Evolutionary conservation across 2,113 vertebrate species (phyloP), one percentile per base, ranked within the genome.

Genomic region (Prolemur simus): DNA sequence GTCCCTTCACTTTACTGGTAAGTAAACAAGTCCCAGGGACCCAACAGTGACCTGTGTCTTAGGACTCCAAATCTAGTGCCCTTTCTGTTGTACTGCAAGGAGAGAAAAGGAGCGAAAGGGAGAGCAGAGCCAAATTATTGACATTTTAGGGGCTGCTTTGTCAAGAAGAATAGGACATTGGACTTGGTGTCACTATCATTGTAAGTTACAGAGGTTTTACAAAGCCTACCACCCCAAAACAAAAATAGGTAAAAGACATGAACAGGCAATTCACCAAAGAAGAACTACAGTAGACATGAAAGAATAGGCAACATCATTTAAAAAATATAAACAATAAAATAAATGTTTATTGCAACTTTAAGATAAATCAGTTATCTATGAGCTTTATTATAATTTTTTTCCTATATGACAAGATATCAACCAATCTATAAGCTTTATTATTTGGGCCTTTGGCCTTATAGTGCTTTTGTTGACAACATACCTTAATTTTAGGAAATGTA

Each of bases 401-500:
- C 25, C 58, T 63, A 63, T 63, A 29, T 63, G 25, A 63, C 58
- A 63, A 63, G 25, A 63, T 63, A 63, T 10, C 58, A 63, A 63
- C 11, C 11, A 29, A 18, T 17, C 54, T 92, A 18, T 17, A 8
- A 56, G n/a, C 12, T 89, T 86, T 64, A 23, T 80, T 83, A 82
- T 85, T 81, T 15, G 64, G 49, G 92, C 21, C 37, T 20, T 27
- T 88, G 63, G 21, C n/a, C 10, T 89, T 68, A 23, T 17, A 73
- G 52, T 17, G 6, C 32, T 91, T 96, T 95, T 91, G 27, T 58
- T 92, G 64, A 76, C n/a, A 82, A 4, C 74, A 27, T 88, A 18
- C 37, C 82, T 34, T 82, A 76, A 47, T 95, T 90, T 91, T 88
- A 86, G 68, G 54, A 88, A 91, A 87, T 86, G 9, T 74, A 66